Evolutionary conservation across 2,797 vertebrate genomes (phyloP), one percentile per base, ranked within the genome.

Genomic region (Darevskia nairensis): DNA sequence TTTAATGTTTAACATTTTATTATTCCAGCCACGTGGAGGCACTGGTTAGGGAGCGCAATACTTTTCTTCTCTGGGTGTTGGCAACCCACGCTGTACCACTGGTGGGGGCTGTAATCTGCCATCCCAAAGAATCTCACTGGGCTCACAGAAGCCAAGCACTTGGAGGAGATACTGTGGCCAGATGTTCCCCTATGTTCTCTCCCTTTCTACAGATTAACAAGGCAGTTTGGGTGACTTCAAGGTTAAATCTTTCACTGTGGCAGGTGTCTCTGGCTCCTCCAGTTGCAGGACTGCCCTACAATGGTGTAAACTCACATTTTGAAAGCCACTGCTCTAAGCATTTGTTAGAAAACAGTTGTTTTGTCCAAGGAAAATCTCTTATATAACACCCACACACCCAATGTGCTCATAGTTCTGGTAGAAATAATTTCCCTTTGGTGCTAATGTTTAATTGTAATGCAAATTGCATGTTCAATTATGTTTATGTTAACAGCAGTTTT

Each of bases 401-500:
- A 0, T 0, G 59, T 23, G 55, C 23, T 68, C 79, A 85, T 69
- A 41, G 23, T 75, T 86, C 0, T 27, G 1, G 81, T 35, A 85
- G 61, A 90, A 87, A 69, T 84, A 90, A 90, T 82, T 85, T 86
- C 29, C 35, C 2, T 13, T 87, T 80, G 5, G 3, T 27, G 78
- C 84, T 86, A 74, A 75, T 74, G 66, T 41, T 84, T 76, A 90
- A 89, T 85, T 90, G 27, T 29, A 64, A 78, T 2, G 23, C 69
- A 86, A 27, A 55, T 64, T 39, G 27, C 19, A 9, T 66, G 13
- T 80, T 89, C 64, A 79, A 11, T 61, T 88, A 44, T 1, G 7
- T 79, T 92, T 82, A 74, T 59, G 55, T 39, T 69, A 32, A 85
- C n/a, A 80, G 68, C 76, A 85, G 86, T 81, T 29, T 90, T 92